A percentile compares a stretch with the other conserved stretches of the same genome.
These are phyloP conservation scores for Porites divaricata DNA, from an alignment of 92 coral and sea anemone genomes.

Conservation along the genomic window DNA sequence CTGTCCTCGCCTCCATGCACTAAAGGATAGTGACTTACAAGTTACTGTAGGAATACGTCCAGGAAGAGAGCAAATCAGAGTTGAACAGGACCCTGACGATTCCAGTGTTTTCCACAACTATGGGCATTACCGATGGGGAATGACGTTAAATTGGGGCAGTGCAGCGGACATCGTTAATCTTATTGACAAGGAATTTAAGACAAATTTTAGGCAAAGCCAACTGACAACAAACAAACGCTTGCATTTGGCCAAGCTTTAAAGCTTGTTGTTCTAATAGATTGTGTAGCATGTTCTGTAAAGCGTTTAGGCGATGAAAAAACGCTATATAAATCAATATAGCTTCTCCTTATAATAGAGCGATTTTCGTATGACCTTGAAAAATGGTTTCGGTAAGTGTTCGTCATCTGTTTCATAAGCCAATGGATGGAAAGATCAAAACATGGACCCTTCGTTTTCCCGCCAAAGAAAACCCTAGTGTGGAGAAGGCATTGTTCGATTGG, in stretches of 20 bases:
- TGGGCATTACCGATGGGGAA: slow-evolving; percentile 63
- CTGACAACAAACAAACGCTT: background rate
- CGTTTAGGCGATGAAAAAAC: too few species aligned
- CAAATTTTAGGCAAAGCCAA: background rate
- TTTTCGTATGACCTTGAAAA: too few species aligned
- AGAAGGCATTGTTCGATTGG: too few species aligned
- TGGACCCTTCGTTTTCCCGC: too few species aligned
- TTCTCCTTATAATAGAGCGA: too few species aligned
- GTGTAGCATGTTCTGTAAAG: too few species aligned
- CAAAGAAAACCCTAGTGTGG: too few species aligned
- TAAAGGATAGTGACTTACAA: slow-evolving; percentile 27
- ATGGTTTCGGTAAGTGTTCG: too few species aligned
- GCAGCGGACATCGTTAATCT: slow-evolving; percentile 53
- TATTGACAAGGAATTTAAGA: slow-evolving; percentile 23
- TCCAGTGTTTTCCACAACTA: slow-evolving; percentile 58
- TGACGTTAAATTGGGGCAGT: slow-evolving; percentile 62
- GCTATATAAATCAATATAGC: too few species aligned
- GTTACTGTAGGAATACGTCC: slow-evolving; percentile 47
- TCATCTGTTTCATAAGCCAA: too few species aligned
- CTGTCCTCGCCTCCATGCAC: slow-evolving; percentile 13
- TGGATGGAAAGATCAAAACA: too few species aligned
- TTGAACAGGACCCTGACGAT: slow-evolving; percentile 39
- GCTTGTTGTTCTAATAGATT: too few species aligned
- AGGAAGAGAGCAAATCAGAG: slow-evolving; percentile 7
- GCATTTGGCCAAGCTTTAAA: slow-evolving; percentile 19